Evolutionary conservation across 2,113 vertebrate genomes (phyloP).

Genomic region (Zapornia atra): DNA sequence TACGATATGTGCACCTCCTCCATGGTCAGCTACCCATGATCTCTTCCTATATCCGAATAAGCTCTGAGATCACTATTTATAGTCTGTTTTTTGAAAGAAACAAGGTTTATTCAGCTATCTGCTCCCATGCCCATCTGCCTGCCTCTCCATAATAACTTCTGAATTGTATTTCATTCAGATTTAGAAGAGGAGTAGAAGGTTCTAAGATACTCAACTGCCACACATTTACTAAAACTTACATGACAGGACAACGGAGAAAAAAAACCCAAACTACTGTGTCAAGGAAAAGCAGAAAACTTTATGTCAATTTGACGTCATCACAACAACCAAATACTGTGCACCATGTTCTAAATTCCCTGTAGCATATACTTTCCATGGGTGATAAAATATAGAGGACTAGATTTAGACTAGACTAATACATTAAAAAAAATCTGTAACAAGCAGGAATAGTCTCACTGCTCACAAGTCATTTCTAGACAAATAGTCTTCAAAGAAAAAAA

Average conservation of each 20-base stretch:
- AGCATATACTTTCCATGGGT: background rate
- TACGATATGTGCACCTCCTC: background rate
- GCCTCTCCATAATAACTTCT: background rate
- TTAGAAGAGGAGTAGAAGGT: background rate
- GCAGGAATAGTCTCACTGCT: background rate
- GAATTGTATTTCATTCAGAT: background rate
- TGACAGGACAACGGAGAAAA: background rate
- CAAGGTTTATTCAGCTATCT: background rate
- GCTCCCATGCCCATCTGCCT: background rate
- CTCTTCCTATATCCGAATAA: background rate
- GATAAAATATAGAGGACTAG: background rate
- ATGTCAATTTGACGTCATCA: background rate
- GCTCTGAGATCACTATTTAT: background rate
- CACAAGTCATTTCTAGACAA: background rate
- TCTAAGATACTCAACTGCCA: background rate
- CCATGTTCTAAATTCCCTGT: background rate
- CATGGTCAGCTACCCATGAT: background rate
- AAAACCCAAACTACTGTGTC: background rate
- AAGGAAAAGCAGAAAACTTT: background rate
- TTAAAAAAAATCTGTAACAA: background rate
- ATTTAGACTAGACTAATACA: background rate
- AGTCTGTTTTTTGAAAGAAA: background rate
- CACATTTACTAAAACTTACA: background rate
- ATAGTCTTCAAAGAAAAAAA: background rate
- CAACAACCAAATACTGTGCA: background rate